phyloP scores from a whole-genome alignment of 2,888 invertebrate genomes.

The Agonopterix arenella region DNA sequence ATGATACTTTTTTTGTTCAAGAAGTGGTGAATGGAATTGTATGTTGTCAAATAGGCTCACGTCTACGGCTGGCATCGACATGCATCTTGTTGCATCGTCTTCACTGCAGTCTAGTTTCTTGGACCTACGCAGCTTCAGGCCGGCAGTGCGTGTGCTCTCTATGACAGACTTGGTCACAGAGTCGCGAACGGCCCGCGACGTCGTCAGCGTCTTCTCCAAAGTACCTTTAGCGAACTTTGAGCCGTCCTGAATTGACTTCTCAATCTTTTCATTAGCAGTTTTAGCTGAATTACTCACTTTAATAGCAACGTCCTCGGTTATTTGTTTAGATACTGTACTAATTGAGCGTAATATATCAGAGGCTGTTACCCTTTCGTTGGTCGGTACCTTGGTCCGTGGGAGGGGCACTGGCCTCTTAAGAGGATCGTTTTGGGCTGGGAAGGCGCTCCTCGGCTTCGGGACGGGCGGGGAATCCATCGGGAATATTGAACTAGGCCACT shows the following conservation, averaged over 20 bases:
- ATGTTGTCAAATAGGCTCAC: constrained; percentile 80
- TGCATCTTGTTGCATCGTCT: constrained; percentile 55
- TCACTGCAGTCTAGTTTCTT: constrained; percentile 40
- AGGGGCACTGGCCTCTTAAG: constrained; percentile 70
- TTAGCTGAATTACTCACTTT: constrained; percentile 65
- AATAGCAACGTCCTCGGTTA: constrained; percentile 73
- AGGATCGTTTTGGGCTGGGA: constrained; percentile 34
- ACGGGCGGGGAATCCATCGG: constrained; percentile 63
- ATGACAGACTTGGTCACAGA: constrained; percentile 79
- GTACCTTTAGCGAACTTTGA: constrained; percentile 65
- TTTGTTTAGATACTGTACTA: constrained; percentile 74
- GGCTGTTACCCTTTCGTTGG: constrained; percentile 47
- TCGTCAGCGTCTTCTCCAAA: constrained; percentile 60
- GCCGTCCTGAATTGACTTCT: constrained; percentile 52
- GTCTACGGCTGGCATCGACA: constrained; percentile 75
- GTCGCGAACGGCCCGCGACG: constrained; percentile 69
- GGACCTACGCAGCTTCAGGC: constrained; percentile 56
- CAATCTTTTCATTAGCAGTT: constrained; percentile 55
- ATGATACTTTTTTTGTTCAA: constrained; percentile 52
- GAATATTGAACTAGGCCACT: constrained; percentile 13
- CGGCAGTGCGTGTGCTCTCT: constrained; percentile 78
- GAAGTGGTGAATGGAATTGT: constrained; percentile 79
- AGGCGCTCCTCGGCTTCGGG: constrained; percentile 54
- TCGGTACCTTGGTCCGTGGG: constrained; percentile 60
- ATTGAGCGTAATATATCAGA: constrained; percentile 68